phyloP scores from a whole-genome alignment of 1,140 invertebrate genomes.

The Drosophila setifemur region DNA sequence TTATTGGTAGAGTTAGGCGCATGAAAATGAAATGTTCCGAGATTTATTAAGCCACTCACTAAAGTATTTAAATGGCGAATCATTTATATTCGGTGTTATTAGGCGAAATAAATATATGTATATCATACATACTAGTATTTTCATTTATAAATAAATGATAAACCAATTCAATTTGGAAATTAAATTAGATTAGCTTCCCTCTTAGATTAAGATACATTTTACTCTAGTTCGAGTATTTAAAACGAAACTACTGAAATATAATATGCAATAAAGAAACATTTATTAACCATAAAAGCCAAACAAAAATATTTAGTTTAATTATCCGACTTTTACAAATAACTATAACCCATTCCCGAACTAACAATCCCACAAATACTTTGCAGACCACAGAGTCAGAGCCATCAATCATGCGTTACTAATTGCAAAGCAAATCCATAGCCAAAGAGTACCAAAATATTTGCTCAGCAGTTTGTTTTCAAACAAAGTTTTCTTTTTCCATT shows the following conservation, averaged over 20 bases:
- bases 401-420: slow-evolving; percentile 49
- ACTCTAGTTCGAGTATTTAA: too few relatives aligned
- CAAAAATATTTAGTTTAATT: too few relatives aligned
- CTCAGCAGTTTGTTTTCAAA: slow-evolving; percentile 1
- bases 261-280: too few relatives aligned
- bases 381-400: neutral
- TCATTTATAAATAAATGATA: too few relatives aligned
- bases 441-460: neutral
- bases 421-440: slow-evolving; percentile 4
- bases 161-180: too few relatives aligned
- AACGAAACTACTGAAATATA: too few relatives aligned
- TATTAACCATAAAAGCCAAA: too few relatives aligned
- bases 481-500: slow-evolving; percentile 37
- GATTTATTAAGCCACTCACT: neutral
- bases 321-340: too few relatives aligned
- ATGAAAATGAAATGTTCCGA: neutral
- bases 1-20: neutral
- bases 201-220: too few relatives aligned
- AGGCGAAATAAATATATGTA: neutral
- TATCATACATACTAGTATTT: too few relatives aligned
- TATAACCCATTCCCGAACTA: too few relatives aligned
- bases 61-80: neutral
- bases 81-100: neutral
- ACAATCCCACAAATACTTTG: neutral
- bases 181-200: too few relatives aligned